Evolutionary conservation across 30 jellyfish, hydroid and myxozoan genomes (phyloP), one percentile per base, ranked within the genome.

Genomic region (Hydra vulgaris): DNA sequence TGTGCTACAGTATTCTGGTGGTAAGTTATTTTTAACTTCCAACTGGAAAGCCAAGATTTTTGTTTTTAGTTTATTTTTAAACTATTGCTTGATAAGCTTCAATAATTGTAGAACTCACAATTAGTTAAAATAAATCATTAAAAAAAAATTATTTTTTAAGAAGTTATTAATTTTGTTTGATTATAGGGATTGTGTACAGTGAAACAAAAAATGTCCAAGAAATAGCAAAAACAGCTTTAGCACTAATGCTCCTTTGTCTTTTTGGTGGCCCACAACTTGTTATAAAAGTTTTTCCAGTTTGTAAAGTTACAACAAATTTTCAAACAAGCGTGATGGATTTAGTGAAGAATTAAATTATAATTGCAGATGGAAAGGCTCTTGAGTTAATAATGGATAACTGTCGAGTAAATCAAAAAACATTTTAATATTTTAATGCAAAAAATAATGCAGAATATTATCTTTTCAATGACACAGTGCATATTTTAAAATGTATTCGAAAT

Each of bases 321-420:
- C n/a, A n/a, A n/a, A n/a, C n/a, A n/a, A n/a, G n/a, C n/a, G n/a
- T n/a, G n/a, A n/a, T n/a, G n/a, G n/a, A n/a, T n/a, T n/a, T n/a
- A n/a, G n/a, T n/a, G n/a, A n/a, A n/a, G n/a, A n/a, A n/a, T n/a
- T 16, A 68, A 68, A 68, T 23, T 16, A 68, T 68, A n/a, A 68
- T 68, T 40, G 61, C 75, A 68, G 7, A 8, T 68, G 25, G 75
- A 68, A 68, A 68, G 27, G 5, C 75, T 68, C 75, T 68, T 68
- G 25, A 16, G 16, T n/a, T n/a, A 68, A 15, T 23, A 20, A 68
- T 68, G 75, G 75, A 68, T n/a, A 68, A 68, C 75, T 68, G 75
- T 68, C 15, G 16, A 68, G 25, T 40, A 40, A 40, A 40, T 40
- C 61, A 40, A 12, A 40, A 40, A 40, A 40, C 61, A 40, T 40